Percentiles rank a stretch among this genome's conserved stretches.
phyloP scores from a whole-genome alignment of 2,797 vertebrate genomes.

The Selene dorsalis region DNA sequence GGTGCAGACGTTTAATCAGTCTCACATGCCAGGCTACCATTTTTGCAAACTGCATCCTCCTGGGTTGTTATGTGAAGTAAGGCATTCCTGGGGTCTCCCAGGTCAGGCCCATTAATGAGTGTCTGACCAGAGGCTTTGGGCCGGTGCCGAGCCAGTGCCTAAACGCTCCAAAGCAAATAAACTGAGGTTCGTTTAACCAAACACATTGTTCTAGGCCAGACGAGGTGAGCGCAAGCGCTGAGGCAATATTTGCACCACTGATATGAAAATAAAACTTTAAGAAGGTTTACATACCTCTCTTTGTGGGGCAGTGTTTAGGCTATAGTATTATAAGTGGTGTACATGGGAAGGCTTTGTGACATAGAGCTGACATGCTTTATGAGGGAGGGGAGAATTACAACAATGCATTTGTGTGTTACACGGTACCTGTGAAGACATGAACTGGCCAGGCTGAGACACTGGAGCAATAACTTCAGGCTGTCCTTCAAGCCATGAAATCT shows the following conservation, averaged over 20 bases:
- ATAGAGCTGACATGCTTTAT: slow-evolving; percentile 33
- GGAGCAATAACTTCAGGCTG: slow-evolving; percentile 78
- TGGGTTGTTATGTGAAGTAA: slow-evolving; percentile 39
- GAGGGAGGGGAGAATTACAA: slow-evolving; percentile 28
- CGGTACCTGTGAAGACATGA: slow-evolving; percentile 84
- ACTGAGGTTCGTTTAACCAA: slow-evolving; percentile 76
- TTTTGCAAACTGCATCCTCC: slow-evolving; percentile 54
- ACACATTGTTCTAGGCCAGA: slow-evolving; percentile 75
- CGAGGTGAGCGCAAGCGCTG: slow-evolving; percentile 55
- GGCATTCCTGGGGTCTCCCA: slow-evolving; percentile 67
- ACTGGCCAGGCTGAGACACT: slow-evolving; percentile 64
- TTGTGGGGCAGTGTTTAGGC: slow-evolving; percentile 62
- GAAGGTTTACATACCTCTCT: slow-evolving; percentile 74
- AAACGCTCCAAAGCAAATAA: slow-evolving; percentile 83
- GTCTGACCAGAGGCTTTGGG: slow-evolving; percentile 63
- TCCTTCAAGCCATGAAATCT: slow-evolving; percentile 94
- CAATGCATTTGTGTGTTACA: slow-evolving; percentile 26
- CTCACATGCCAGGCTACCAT: slow-evolving; percentile 72
- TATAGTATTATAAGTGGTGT: slow-evolving; percentile 64
- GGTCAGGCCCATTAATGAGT: slow-evolving; percentile 75
- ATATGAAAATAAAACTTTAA: slow-evolving; percentile 73
- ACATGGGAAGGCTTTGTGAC: slow-evolving; percentile 55
- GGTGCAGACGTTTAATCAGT: slow-evolving; percentile 19
- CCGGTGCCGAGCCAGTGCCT: slow-evolving; percentile 56
- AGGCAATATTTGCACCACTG: slow-evolving; percentile 66